Evolutionary conservation across 2,888 invertebrate genomes (phyloP).

Genomic region (Spicauda simplicius): DNA sequence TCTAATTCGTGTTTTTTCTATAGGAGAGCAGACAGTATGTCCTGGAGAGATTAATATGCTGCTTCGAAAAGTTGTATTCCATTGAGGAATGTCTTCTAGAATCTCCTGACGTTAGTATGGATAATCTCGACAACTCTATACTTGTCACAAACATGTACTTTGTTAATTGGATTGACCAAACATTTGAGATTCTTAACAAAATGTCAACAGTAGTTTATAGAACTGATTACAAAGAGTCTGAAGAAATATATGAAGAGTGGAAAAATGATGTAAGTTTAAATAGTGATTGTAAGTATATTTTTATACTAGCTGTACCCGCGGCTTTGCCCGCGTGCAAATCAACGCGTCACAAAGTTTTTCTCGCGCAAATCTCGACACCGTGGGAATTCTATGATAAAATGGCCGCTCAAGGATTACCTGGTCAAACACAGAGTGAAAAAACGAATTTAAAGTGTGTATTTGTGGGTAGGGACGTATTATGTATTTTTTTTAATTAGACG

Average conservation of each 20-base stretch:
- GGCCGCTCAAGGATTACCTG: no score
- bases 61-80: slow-evolving; percentile 59
- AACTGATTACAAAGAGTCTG: slow-evolving; percentile 59
- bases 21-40: slow-evolving; percentile 73
- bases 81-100: slow-evolving; percentile 56
- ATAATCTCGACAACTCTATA: slow-evolving; percentile 54
- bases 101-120: slow-evolving; percentile 38
- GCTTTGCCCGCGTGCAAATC: no score
- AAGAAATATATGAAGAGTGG: slow-evolving; percentile 56
- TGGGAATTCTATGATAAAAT: no score
- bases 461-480: no score
- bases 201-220: slow-evolving; percentile 62
- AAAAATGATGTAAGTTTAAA: slow-evolving; percentile 60
- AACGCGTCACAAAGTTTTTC: no score
- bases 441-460: no score
- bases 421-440: no score
- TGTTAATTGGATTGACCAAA: slow-evolving; percentile 80
- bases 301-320: no score
- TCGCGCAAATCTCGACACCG: no score
- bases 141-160: slow-evolving; percentile 69
- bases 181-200: slow-evolving; percentile 70
- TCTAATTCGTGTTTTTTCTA: no score
- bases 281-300: background rate
- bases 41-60: slow-evolving; percentile 72
- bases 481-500: no score